phyloP scores from a whole-genome alignment of 2,113 vertebrate genomes.

The human (Homo sapiens) region GRCh38 chr14:68448501-68449000 shows the following conservation, averaged over 20 bases:
- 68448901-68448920: not conserved
- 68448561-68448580: constrained; percentile 72
- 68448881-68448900: not conserved
- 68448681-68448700: constrained; percentile 6
- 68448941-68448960: constrained; percentile 12
- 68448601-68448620: constrained; percentile 69
- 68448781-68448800: not conserved
- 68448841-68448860: constrained; percentile 33
- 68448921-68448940: not conserved
- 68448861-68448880: not conserved
- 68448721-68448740: constrained; percentile 32
- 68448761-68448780: not conserved
- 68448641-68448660: constrained; percentile 70
- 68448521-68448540: constrained; percentile 52
- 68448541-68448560: constrained; percentile 74
- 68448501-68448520: constrained; percentile 36
- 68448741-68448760: not conserved
- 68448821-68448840: not conserved
- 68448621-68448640: constrained; percentile 67
- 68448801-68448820: constrained; percentile 8
- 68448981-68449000: not conserved
- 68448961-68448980: not conserved
- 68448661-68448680: constrained; percentile 58
- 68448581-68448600: constrained; percentile 64
- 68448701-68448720: constrained; percentile 23